Base-by-base conservation (phyloP, 2,888 invertebrate genomes). In the Coelopa pilipes region DNA sequence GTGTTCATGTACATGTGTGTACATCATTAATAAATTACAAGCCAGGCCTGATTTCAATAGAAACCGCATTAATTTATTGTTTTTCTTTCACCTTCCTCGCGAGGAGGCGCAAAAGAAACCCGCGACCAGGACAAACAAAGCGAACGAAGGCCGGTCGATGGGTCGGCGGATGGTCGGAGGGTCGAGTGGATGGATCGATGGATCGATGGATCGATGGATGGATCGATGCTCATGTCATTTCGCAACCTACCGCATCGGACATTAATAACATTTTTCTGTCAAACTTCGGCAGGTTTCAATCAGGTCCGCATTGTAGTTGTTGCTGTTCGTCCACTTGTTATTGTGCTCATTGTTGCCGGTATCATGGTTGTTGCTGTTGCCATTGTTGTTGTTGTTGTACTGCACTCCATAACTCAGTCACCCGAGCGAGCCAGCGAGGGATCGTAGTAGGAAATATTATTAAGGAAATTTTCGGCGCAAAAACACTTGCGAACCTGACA, bases 261-360 rank as follows among this genome's bases (percentile, higher is more conserved):
- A 82, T 84, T 82, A 83, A 82, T 82, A 82, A 80, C 78, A 78
- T 77, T 79, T 74, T 73, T 76, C 78, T 80, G 80, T 80, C 82
- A 83, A 82, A 80, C 81, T 79, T 82, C 82, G 84, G 85, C 83
- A 80, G 83, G 81, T 83, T 84, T 85, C 83, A 83, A 85, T 85
- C 85, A 84, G 76, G 34, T 63, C 34, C 34, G 34, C 34, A 34
- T 34, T 34, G 34, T 34, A 71, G 65, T 46, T 55, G 63, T 71
- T 63, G 71, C 63, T n/a, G 17, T 34, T 71, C 71, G 55, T 65
- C 34, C 55, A 21, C 21, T 67, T 50, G 53, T 60, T 62, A 19
- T 49, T 45, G n/a, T 53, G 46, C 45, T 49, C 12, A 17, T 66
- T 57, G 17, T 19, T 65, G 62, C 15, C 15, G 15, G 47, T 75